These are phyloP conservation scores for Gymnoscelis rufifasciata DNA, from an alignment of 2,888 invertebrate species.

Conservation along the genomic window DNA sequence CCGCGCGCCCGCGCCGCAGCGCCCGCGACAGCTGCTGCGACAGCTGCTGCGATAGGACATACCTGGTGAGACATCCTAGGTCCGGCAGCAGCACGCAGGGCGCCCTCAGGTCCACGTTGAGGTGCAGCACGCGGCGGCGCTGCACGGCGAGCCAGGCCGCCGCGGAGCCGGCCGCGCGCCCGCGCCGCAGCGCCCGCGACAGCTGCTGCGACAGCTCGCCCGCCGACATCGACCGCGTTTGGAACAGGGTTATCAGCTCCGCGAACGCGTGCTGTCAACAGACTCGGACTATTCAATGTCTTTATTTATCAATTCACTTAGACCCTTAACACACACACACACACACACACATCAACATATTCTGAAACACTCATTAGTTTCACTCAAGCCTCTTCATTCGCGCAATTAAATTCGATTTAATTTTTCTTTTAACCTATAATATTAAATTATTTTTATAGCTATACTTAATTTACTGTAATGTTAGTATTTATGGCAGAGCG, in stretches of 20 bases:
- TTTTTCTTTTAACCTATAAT: no score
- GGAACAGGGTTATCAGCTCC: slow-evolving; percentile 84
- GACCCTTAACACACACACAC: no score
- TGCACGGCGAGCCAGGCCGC: slow-evolving; percentile 73
- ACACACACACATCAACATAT: no score
- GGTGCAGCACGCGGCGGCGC: slow-evolving; percentile 79
- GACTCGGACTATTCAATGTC: no score
- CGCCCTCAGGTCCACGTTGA: slow-evolving; percentile 87
- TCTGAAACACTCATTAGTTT: no score
- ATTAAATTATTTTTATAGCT: no score
- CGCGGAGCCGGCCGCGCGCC: slow-evolving; percentile 55
- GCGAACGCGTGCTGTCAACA: slow-evolving; percentile 83
- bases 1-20: slow-evolving; percentile 46
- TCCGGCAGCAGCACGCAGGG: slow-evolving; percentile 88
- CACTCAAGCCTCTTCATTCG: no score
- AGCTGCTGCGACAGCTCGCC: slow-evolving; percentile 58
- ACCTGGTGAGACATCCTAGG: slow-evolving; percentile 84
- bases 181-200: slow-evolving; percentile 44
- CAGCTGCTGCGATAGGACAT: slow-evolving; percentile 45
- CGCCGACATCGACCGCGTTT: slow-evolving; percentile 72
- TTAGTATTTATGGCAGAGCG: no score
- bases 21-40: slow-evolving; percentile 42
- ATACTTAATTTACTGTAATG: no score
- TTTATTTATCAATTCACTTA: no score
- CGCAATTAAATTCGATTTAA: no score